These are phyloP conservation scores for Empidonax traillii DNA, from an alignment of 2,113 vertebrate genomes.

Conservation along the genomic window DNA sequence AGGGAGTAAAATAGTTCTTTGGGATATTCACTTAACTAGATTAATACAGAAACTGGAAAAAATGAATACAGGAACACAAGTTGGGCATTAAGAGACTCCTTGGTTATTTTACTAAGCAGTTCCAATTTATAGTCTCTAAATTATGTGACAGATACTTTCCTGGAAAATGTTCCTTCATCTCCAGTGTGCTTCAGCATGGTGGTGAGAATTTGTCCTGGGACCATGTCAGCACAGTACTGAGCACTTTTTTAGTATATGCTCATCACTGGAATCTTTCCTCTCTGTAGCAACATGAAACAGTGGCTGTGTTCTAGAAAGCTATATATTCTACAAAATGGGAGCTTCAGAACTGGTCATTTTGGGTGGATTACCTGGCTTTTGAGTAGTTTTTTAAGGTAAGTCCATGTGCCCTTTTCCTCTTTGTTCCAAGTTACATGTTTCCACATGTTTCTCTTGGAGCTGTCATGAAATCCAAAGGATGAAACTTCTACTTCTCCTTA, in stretches of 20 bases:
- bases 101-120: neutral
- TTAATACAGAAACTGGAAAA: conserved; percentile 25
- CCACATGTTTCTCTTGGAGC: neutral
- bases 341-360: neutral
- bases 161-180: neutral
- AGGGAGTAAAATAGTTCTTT: conserved; percentile 5
- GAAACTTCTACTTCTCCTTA: neutral
- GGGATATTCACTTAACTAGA: neutral
- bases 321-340: neutral
- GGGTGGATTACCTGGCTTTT: neutral
- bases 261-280: neutral
- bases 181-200: neutral
- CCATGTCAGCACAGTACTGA: neutral
- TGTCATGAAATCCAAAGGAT: neutral
- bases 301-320: neutral
- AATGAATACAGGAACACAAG: neutral
- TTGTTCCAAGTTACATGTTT: neutral
- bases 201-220: neutral
- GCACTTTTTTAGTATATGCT: neutral
- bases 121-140: neutral
- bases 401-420: neutral
- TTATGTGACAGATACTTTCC: neutral
- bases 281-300: neutral
- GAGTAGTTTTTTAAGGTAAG: neutral
- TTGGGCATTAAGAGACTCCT: neutral